phyloP scores from a whole-genome alignment of 1,140 invertebrate genomes.

The Phocides pigmalion region DNA sequence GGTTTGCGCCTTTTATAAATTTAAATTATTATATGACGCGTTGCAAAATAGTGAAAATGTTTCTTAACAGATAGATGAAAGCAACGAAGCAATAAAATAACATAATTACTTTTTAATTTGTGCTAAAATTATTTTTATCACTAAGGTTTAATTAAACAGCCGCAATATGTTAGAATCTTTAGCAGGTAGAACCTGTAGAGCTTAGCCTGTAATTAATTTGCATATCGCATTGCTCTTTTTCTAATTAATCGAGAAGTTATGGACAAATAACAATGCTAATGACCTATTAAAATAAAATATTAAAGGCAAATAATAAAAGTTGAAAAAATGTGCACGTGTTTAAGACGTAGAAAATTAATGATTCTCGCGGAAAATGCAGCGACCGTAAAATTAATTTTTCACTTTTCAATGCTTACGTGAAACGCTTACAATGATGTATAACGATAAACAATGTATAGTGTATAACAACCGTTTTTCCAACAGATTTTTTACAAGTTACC shows the following conservation, averaged over 20 bases:
- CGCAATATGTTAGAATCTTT: too few species aligned
- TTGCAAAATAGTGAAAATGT: constrained; percentile 16
- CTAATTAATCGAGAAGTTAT: too few species aligned
- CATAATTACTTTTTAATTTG: too few species aligned
- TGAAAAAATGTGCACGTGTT: not conserved
- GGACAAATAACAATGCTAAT: too few species aligned
- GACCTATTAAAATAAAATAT: too few species aligned
- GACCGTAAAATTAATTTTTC: constrained; percentile 23
- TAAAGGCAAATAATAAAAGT: not conserved
- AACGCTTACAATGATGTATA: constrained; percentile 9
- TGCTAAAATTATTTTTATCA: too few species aligned
- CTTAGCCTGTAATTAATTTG: too few species aligned
- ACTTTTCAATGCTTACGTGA: constrained; percentile 16
- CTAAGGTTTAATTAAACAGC: too few species aligned
- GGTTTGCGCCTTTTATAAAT: not conserved
- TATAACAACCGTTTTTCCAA: not conserved
- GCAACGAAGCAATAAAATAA: too few species aligned
- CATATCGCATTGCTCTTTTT: too few species aligned
- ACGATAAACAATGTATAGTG: not conserved
- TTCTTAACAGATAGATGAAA: not conserved
- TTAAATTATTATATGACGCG: constrained; percentile 4
- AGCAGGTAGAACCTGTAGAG: too few species aligned
- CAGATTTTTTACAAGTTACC: not conserved
- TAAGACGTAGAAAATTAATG: constrained; percentile 10
- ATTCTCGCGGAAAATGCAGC: constrained; percentile 23